A percentile compares a stretch with the other conserved stretches of the same genome.
Evolutionary conservation across 1,140 invertebrate species (phyloP).

Genomic region (Leptopilina clavipes): DNA sequence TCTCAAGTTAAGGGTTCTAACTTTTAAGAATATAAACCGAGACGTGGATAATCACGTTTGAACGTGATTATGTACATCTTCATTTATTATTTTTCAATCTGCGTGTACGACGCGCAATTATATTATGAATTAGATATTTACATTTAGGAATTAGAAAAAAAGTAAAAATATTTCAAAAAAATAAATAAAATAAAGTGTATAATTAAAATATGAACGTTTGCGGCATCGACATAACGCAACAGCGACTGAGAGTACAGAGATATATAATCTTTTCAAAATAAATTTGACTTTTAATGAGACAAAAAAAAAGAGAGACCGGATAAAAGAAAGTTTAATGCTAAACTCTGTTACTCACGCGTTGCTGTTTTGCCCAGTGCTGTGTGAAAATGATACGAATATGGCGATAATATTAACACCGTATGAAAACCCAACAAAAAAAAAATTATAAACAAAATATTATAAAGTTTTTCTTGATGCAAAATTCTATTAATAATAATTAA

Average conservation of each 20-base stretch:
- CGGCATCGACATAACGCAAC: conserved; percentile 59
- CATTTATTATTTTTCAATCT: conserved; percentile 37
- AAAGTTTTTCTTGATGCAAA: conserved; percentile 49
- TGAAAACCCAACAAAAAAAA: conserved; percentile 54
- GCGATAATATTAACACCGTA: conserved; percentile 55
- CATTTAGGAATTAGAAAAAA: conserved; percentile 60
- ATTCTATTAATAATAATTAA: not conserved
- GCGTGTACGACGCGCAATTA: conserved; percentile 30
- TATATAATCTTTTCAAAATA: conserved; percentile 25
- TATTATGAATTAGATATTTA: conserved; percentile 42
- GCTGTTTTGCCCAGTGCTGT: conserved; percentile 43
- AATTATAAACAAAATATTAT: conserved; percentile 49
- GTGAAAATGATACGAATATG: conserved; percentile 50
- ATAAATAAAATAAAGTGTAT: conserved; percentile 56
- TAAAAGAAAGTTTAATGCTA: conserved; percentile 14
- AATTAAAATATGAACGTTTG: conserved; percentile 70
- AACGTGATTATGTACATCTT: conserved; percentile 44
- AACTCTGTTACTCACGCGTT: conserved; percentile 36
- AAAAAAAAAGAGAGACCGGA: conserved; percentile 22
- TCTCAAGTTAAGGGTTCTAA: conserved; percentile 57
- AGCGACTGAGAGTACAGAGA: conserved; percentile 45
- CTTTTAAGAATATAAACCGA: conserved; percentile 48
- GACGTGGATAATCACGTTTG: conserved; percentile 43
- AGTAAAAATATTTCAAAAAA: conserved; percentile 60
- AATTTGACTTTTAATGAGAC: conserved; percentile 12